These are phyloP conservation scores for Heliconius aoede DNA, from an alignment of 2,888 invertebrate genomes.

Conservation along the genomic window DNA sequence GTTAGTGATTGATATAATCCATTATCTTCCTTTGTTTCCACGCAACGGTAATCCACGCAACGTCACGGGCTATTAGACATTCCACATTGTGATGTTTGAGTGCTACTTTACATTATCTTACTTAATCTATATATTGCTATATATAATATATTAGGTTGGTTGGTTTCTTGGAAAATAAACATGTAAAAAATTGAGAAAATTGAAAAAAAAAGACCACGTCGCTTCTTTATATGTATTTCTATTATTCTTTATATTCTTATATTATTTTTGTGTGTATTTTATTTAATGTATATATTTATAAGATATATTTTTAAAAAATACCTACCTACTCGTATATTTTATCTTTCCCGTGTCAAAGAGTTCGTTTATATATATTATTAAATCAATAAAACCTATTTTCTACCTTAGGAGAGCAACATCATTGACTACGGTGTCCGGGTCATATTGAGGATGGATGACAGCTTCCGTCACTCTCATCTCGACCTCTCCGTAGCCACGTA, in stretches of 20 bases:
- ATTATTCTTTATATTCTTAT: no score
- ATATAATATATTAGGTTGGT: background rate
- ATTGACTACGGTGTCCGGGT: constrained; percentile 94
- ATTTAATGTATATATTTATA: no score
- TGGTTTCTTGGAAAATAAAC: background rate
- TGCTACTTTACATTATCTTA: constrained; percentile 18
- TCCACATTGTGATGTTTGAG: constrained; percentile 13
- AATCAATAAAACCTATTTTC: constrained; percentile 33
- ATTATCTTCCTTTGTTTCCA: constrained; percentile 5
- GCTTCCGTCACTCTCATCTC: constrained; percentile 89
- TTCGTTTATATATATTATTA: background rate
- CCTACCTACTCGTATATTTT: background rate
- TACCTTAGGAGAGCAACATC: constrained; percentile 94
- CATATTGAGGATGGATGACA: constrained; percentile 92
- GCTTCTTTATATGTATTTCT: no score
- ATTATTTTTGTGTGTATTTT: no score
- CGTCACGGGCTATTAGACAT: constrained; percentile 19
- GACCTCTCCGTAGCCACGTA: constrained; percentile 89
- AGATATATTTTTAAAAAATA: background rate
- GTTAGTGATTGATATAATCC: background rate
- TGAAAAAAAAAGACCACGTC: no score
- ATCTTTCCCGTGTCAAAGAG: background rate
- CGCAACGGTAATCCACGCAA: constrained; percentile 5
- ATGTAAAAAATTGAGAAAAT: no score
- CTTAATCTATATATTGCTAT: background rate